Conservation (phyloP, 2,888 invertebrate species). For the Parthenolecanium corni region DNA sequence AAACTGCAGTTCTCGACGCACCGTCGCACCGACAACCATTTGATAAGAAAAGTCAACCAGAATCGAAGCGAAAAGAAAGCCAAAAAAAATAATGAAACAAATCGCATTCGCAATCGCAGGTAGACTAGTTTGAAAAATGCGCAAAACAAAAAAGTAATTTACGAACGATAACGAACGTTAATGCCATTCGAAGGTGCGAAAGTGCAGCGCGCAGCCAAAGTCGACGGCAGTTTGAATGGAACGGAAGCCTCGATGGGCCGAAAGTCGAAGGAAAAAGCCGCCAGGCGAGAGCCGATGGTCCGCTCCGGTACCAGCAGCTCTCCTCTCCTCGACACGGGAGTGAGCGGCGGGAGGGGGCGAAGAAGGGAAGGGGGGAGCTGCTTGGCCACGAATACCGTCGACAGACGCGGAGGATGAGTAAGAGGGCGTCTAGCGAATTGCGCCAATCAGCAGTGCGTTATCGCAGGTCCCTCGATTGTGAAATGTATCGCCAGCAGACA, state of each 20-base stretch:
- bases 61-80: too few species aligned
- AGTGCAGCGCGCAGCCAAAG: slow-evolving; percentile 1
- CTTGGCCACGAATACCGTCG: background rate
- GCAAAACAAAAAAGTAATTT: background rate
- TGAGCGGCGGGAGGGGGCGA: background rate
- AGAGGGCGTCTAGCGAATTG: slow-evolving; percentile 22
- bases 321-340: slow-evolving; percentile 1
- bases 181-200: slow-evolving; percentile 7
- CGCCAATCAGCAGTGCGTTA: slow-evolving; percentile 9
- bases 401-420: slow-evolving; percentile 20
- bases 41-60: too few species aligned
- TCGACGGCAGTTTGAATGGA: too few species aligned
- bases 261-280: slow-evolving; percentile 15
- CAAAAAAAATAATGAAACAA: too few species aligned
- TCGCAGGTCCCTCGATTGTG: slow-evolving; percentile 14
- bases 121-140: too few species aligned
- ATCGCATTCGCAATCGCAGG: too few species aligned
- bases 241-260: too few species aligned
- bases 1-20: too few species aligned
- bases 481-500: background rate
- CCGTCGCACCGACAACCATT: too few species aligned
- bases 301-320: background rate
- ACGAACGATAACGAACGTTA: slow-evolving; percentile 7
- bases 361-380: slow-evolving; percentile 1
- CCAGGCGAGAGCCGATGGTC: slow-evolving; percentile 8